These are phyloP conservation scores for Scolopax rusticola DNA, from an alignment of 2,797 vertebrate species.

Conservation along the genomic window DNA sequence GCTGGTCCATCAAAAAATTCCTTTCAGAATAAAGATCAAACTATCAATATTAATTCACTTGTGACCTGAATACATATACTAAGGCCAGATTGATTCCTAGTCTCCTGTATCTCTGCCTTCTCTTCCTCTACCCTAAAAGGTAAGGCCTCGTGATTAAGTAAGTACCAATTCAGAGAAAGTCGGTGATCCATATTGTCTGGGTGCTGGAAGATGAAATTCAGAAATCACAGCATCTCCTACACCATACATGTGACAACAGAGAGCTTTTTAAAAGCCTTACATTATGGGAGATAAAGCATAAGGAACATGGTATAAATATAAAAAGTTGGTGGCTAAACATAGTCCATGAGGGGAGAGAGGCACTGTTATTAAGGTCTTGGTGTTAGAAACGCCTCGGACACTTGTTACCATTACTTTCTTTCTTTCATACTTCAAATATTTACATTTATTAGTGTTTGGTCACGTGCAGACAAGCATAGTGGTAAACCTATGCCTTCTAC, in stretches of 20 bases:
- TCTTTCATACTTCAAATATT: neutral
- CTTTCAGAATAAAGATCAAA: neutral
- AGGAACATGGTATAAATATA: neutral
- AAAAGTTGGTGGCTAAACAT: neutral
- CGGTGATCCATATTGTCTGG: neutral
- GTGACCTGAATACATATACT: neutral
- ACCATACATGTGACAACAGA: neutral
- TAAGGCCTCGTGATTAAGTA: neutral
- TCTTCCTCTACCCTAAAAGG: neutral
- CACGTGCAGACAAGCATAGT: neutral
- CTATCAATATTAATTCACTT: neutral
- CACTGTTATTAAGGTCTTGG: neutral
- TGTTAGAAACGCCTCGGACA: neutral
- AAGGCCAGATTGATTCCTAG: neutral
- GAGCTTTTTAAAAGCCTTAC: neutral
- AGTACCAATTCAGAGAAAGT: neutral
- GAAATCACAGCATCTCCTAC: neutral
- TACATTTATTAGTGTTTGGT: neutral
- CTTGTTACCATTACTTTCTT: neutral
- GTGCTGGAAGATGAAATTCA: neutral
- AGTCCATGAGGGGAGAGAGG: neutral
- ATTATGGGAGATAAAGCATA: neutral
- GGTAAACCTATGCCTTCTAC: neutral
- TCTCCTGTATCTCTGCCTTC: neutral
- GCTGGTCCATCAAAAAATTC: neutral